Evolutionary conservation across 2,888 invertebrate genomes (phyloP).

Genomic region (Dione vanillae): DNA sequence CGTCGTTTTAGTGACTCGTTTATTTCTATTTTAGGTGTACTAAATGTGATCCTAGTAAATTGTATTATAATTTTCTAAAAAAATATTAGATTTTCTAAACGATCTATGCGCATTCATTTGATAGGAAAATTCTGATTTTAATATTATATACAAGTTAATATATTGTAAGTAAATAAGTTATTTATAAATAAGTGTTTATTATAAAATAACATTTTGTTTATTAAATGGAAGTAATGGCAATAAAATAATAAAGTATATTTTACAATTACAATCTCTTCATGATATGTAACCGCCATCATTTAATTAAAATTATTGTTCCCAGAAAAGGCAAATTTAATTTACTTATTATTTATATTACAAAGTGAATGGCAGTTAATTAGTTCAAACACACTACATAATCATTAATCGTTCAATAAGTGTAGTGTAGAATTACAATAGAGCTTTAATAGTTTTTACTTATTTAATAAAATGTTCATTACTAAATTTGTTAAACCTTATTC

Average conservation of each 20-base stretch:
- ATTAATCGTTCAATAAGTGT: not conserved
- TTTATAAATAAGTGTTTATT: not conserved
- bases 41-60: slow-evolving; percentile 32
- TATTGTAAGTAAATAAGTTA: no score
- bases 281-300: not conserved
- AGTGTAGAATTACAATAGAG: not conserved
- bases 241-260: not conserved
- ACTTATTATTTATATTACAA: not conserved
- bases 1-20: slow-evolving; percentile 50
- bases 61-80: no score
- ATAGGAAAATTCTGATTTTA: no score
- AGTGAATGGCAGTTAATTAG: not conserved
- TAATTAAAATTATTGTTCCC: slow-evolving; percentile 9
- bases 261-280: slow-evolving; percentile 2
- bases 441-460: not conserved
- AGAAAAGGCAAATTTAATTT: slow-evolving; percentile 5
- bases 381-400: not conserved
- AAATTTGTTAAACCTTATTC: not conserved
- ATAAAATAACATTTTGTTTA: not conserved
- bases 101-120: no score
- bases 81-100: no score
- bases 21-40: slow-evolving; percentile 42
- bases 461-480: not conserved
- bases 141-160: no score
- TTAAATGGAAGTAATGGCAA: no score